Conservation (phyloP, 92 coral and sea anemone species). For the Parazoanthus darwini region DNA sequence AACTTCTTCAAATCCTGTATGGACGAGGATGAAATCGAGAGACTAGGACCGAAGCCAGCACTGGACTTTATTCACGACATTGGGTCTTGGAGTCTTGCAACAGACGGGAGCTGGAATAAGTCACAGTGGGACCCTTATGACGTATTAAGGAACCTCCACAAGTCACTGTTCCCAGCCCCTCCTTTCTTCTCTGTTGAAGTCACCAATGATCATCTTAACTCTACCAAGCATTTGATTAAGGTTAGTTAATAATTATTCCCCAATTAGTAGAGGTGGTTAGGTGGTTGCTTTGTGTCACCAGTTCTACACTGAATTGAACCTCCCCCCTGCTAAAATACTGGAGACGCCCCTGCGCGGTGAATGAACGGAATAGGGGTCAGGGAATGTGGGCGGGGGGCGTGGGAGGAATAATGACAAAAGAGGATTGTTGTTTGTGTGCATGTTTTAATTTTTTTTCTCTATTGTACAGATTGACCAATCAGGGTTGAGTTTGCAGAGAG, state of each 20-base stretch:
- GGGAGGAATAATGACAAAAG: background rate
- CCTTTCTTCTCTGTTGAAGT: slow-evolving; percentile 99
- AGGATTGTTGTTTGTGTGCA: too few relatives aligned
- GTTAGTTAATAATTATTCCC: slow-evolving; percentile 23
- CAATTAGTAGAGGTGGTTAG: too few relatives aligned
- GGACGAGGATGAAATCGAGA: slow-evolving; percentile 77
- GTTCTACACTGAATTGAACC: too few relatives aligned
- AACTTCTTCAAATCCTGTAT: slow-evolving; percentile 86
- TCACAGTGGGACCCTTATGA: slow-evolving; percentile 76
- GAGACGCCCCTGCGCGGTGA: too few relatives aligned
- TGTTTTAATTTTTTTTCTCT: background rate
- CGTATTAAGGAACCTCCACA: slow-evolving; percentile 76
- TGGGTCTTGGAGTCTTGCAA: slow-evolving; percentile 95
- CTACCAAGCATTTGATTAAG: slow-evolving; percentile 94
- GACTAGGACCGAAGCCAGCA: slow-evolving; percentile 82
- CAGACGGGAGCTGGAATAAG: slow-evolving; percentile 79
- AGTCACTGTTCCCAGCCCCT: slow-evolving; percentile 89
- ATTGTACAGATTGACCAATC: slow-evolving; percentile 87
- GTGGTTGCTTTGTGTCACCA: too few relatives aligned
- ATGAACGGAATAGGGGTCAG: too few relatives aligned
- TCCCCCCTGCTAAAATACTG: too few relatives aligned
- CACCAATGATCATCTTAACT: slow-evolving; percentile 97
- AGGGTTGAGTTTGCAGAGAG: slow-evolving; percentile 95
- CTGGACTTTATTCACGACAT: slow-evolving; percentile 71
- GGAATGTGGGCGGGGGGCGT: background rate